Evolutionary conservation across 2,888 invertebrate species (phyloP).

Genomic region (Lepidocyrtoides sp.): DNA sequence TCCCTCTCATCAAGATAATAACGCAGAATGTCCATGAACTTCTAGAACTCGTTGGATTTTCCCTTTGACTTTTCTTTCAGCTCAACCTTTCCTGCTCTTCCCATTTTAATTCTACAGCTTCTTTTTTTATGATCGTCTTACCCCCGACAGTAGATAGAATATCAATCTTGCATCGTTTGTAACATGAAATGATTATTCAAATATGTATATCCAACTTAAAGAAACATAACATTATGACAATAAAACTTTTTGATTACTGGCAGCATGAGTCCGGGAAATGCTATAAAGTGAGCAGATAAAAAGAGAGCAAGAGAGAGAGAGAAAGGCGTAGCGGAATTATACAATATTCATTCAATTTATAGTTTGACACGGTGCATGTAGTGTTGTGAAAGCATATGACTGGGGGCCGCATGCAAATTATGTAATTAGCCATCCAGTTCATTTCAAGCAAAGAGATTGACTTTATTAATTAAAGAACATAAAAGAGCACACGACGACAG

Average conservation of each 20-base stretch:
- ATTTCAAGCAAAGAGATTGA: conserved; percentile 73
- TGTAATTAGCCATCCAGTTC: conserved; percentile 81
- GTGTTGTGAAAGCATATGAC: too few species aligned
- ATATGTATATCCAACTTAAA: background rate
- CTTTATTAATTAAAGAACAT: conserved; percentile 78
- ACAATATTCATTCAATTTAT: conserved; percentile 25
- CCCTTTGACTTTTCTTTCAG: background rate
- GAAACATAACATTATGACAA: conserved; percentile 1
- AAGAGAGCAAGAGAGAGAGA: too few species aligned
- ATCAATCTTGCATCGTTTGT: conserved; percentile 24
- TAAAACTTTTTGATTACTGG: conserved; percentile 73
- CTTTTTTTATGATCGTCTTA: background rate
- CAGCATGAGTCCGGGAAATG: background rate
- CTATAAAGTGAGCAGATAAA: conserved; percentile 18
- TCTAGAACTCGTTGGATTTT: background rate
- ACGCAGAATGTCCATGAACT: background rate
- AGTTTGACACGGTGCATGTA: conserved; percentile 58
- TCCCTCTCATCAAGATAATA: background rate
- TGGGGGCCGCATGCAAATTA: conserved; percentile 82
- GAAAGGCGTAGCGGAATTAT: background rate
- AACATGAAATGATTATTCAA: background rate
- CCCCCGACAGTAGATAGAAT: background rate
- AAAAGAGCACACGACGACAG: conserved; percentile 52
- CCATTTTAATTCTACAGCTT: background rate
- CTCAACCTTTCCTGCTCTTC: conserved; percentile 4